Conservation (phyloP, 1,140 invertebrate genomes). For the Cherax destructor region DNA sequence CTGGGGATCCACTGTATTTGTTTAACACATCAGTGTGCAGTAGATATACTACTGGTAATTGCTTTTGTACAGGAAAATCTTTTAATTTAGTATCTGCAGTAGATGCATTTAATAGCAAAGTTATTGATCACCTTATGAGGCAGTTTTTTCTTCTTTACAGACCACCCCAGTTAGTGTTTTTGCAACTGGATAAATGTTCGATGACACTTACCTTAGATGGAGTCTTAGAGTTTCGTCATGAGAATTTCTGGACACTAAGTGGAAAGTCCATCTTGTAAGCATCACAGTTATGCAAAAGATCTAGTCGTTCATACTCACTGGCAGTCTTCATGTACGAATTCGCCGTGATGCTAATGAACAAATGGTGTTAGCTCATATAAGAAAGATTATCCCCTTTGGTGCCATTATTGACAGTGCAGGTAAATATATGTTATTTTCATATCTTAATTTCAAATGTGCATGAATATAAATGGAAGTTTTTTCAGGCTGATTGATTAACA, state of each 20-base stretch:
- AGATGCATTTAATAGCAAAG: not conserved
- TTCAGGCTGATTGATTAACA: too few species aligned
- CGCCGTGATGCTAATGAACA: slow-evolving; percentile 83
- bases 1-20: too few species aligned
- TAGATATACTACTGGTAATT: too few species aligned
- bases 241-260: slow-evolving; percentile 83
- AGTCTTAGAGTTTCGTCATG: slow-evolving; percentile 83
- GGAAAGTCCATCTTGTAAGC: slow-evolving; percentile 8
- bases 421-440: slow-evolving; percentile 70
- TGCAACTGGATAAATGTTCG: slow-evolving; percentile 80
- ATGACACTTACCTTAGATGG: slow-evolving; percentile 83
- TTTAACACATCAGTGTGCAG: too few species aligned
- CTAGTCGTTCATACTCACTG: slow-evolving; percentile 76
- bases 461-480: too few species aligned
- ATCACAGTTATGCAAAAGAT: not conserved
- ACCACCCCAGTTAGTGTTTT: slow-evolving; percentile 80
- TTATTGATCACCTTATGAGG: not conserved
- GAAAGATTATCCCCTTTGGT: slow-evolving; percentile 80
- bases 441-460: not conserved
- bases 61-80: too few species aligned
- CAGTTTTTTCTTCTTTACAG: slow-evolving; percentile 74
- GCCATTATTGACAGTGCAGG: slow-evolving; percentile 79
- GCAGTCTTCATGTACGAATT: slow-evolving; percentile 81
- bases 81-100: too few species aligned
- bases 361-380: slow-evolving; percentile 80